A percentile compares a stretch with the other conserved stretches of the same genome.
phyloP scores from a whole-genome alignment of 2,797 vertebrate genomes.

The Atherinosoma microstoma region DNA sequence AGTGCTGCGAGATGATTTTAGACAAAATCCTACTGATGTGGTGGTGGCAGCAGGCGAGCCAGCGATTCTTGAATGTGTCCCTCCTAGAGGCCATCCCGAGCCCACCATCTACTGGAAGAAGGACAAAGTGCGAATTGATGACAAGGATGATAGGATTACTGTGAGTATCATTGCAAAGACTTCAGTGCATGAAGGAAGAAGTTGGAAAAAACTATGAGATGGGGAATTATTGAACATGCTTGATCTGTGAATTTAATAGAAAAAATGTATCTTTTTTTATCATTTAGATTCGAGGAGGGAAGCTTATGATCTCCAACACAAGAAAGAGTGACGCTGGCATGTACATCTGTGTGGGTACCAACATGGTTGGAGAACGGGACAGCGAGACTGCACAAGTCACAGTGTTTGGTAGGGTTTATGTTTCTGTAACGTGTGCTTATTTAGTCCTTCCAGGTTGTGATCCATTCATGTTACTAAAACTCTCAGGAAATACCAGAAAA shows the following conservation, averaged over 20 bases:
- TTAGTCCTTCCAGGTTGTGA: background rate
- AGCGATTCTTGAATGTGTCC: conserved; percentile 96
- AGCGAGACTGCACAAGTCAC: conserved; percentile 97
- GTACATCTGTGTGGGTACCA: conserved; percentile 97
- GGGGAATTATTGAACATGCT: background rate
- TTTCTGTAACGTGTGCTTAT: background rate
- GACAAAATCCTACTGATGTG: conserved; percentile 96
- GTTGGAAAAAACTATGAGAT: background rate
- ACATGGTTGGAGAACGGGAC: conserved; percentile 98
- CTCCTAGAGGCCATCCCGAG: conserved; percentile 96
- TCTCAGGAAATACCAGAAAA: conserved; percentile 1
- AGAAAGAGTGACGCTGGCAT: conserved; percentile 95
- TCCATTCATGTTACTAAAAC: background rate
- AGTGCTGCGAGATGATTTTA: conserved; percentile 98
- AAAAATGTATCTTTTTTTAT: background rate
- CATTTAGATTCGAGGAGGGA: conserved; percentile 93
- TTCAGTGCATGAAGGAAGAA: background rate
- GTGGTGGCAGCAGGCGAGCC: conserved; percentile 97
- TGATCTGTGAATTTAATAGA: background rate
- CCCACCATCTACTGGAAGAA: conserved; percentile 99
- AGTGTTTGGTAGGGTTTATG: conserved; percentile 90
- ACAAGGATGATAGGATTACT: conserved; percentile 94
- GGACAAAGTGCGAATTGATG: conserved; percentile 95
- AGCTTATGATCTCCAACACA: conserved; percentile 98
- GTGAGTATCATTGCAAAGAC: conserved; percentile 72